A percentile compares a stretch with the other conserved stretches of the same genome.
These are phyloP conservation scores for Malacosoma neustria DNA, from an alignment of 2,888 invertebrate genomes.

Conservation along the genomic window DNA sequence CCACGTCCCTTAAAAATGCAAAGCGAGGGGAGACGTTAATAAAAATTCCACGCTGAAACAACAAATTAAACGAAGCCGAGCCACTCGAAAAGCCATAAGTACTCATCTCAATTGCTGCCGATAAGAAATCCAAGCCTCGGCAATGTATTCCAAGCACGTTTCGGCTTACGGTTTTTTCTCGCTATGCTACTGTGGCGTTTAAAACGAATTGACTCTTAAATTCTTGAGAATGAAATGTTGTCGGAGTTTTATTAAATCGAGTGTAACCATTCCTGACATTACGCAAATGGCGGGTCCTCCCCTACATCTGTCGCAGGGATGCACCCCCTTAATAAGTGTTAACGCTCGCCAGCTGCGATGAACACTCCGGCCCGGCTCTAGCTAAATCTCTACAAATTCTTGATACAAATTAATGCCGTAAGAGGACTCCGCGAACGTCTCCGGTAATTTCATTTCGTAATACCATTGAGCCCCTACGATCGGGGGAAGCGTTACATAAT, in stretches of 20 bases:
- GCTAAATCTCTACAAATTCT: constrained; percentile 75
- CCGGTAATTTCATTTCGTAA: constrained; percentile 64
- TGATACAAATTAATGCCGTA: constrained; percentile 71
- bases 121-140: constrained; percentile 72
- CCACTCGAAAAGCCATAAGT: constrained; percentile 75
- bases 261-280: constrained; percentile 74
- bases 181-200: constrained; percentile 66
- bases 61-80: constrained; percentile 75
- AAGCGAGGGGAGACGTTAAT: constrained; percentile 70
- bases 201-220: constrained; percentile 74
- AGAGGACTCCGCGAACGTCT: constrained; percentile 51
- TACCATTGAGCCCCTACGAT: constrained; percentile 35
- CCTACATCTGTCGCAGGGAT: constrained; percentile 74
- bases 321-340: constrained; percentile 75
- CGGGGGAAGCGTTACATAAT: constrained; percentile 27
- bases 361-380: constrained; percentile 62
- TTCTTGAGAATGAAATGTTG: constrained; percentile 72
- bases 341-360: constrained; percentile 71
- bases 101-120: constrained; percentile 74
- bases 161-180: constrained; percentile 70
- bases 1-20: constrained; percentile 52
- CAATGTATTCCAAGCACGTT: constrained; percentile 73
- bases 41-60: constrained; percentile 73
- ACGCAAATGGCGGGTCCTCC: constrained; percentile 72
- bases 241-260: constrained; percentile 74